These are phyloP conservation scores for Digitonthophagus gazella DNA, from an alignment of 2,888 invertebrate genomes.

Conservation along the genomic window DNA sequence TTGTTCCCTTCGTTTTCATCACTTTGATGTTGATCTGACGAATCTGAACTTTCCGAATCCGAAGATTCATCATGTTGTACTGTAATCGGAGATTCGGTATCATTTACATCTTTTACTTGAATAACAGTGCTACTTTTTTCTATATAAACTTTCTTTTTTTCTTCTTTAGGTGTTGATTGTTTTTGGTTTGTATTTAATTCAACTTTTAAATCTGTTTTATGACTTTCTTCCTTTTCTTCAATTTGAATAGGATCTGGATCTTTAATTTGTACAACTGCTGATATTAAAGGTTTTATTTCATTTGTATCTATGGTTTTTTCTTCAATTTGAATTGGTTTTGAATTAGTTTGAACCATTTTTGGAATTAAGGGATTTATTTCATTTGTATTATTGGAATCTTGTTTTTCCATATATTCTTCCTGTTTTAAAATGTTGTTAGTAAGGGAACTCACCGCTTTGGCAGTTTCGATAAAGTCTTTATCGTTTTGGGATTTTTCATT, in stretches of 20 bases:
- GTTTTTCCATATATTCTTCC: constrained; percentile 15
- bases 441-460: constrained; percentile 48
- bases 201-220: constrained; percentile 24
- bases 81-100: constrained; percentile 15
- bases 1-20: constrained; percentile 23
- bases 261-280: constrained; percentile 5
- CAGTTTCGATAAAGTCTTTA: constrained; percentile 35
- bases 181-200: constrained; percentile 1
- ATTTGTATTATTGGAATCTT: not conserved
- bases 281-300: constrained; percentile 21
- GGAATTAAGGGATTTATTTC: no score
- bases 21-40: constrained; percentile 21
- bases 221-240: constrained; percentile 1
- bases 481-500: constrained; percentile 11
- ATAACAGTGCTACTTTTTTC: constrained; percentile 50
- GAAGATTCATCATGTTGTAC: constrained; percentile 18
- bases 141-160: constrained; percentile 41
- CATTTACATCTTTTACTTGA: constrained; percentile 41
- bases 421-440: constrained; percentile 32
- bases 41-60: constrained; percentile 24
- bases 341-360: no score
- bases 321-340: no score
- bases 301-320: constrained; percentile 32
- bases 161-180: constrained; percentile 19
- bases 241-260: not conserved